Percentiles rank a stretch among this genome's conserved stretches.
Conservation (phyloP, 92 coral and sea anemone species). For the Zoanthus gigantus region DNA sequence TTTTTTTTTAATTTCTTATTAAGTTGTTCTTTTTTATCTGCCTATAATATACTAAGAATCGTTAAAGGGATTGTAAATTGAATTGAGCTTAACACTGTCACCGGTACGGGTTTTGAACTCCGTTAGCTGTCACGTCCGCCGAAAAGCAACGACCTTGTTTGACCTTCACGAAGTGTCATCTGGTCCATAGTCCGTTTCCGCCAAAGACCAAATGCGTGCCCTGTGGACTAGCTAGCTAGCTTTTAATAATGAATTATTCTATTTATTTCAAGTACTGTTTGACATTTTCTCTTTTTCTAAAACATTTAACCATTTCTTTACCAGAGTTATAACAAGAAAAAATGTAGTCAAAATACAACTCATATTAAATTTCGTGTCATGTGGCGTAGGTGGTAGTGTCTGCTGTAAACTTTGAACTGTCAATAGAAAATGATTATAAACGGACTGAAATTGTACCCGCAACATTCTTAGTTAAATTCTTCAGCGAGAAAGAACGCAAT, state of each 20-base stretch:
- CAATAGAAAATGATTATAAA: slow-evolving; percentile 19
- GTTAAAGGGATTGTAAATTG: too few relatives aligned
- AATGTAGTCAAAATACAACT: not conserved
- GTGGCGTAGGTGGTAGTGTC: not conserved
- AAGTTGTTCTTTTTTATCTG: not conserved
- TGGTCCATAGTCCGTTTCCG: slow-evolving; percentile 42
- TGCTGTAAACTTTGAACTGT: slow-evolving; percentile 42
- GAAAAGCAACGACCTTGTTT: slow-evolving; percentile 19
- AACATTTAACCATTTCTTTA: too few relatives aligned
- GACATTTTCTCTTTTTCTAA: too few relatives aligned
- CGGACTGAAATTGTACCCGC: slow-evolving; percentile 19
- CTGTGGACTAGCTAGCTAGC: too few relatives aligned
- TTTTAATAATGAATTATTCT: not conserved
- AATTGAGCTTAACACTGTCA: too few relatives aligned
- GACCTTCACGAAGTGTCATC: not conserved
- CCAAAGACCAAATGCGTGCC: not conserved
- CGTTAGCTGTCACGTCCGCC: too few relatives aligned
- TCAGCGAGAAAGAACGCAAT: slow-evolving; percentile 12
- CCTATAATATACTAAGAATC: not conserved
- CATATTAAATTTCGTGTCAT: not conserved
- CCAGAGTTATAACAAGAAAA: too few relatives aligned
- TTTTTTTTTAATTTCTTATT: too few relatives aligned
- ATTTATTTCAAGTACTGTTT: not conserved
- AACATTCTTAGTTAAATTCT: not conserved
- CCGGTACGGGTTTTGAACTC: too few relatives aligned